Base-by-base conservation (phyloP, 2,113 vertebrate species). In the Nibea albiflora region DNA sequence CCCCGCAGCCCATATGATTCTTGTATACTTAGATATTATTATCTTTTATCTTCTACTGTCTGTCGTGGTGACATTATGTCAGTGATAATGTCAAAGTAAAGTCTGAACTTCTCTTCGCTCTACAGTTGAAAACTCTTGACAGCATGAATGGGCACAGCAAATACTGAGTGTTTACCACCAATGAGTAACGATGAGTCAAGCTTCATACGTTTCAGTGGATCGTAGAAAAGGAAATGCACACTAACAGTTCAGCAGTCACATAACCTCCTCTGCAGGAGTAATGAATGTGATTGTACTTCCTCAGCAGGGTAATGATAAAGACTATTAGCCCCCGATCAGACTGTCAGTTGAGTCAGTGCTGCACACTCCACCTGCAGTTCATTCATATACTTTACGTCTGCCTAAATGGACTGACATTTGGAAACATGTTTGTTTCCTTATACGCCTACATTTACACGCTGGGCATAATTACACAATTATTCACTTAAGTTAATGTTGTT, bases 401-500 rank as follows among this genome's bases (percentile, higher is more conserved):
- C 31, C 22, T 73, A n/a, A 73, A 80, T 69, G 31, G 42, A 66
- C n/a, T 78, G 66, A 77, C 78, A 84, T 90, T 85, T 84, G 14
- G 61, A 74, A 77, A 47, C 31, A 65, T 31, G 72, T 84, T 76
- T 76, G 57, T 62, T 54, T 11, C 47, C 50, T 76, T n/a, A 49
- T 1, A 16, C 28, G 14, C 63, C 69, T 64, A 62, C 73, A 80
- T 61, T 75, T 61, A 63, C 58, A 7, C 58, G 39, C 69, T 22
- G 31, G 42, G 60, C 1, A 49, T 68, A 73, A 80, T 76, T 60
- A 64, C 42, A 15, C 20, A 63, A 68, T 76, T 64, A 84, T 77
- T 79, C 72, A 31, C 50, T 66, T 20, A 44, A 65, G 44, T 67
- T 78, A 80, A 68, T 46, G 66, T 80, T 88, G 63, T 84, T 75